phyloP scores from a whole-genome alignment of 2,113 vertebrate genomes.

The Apeltes quadracus region DNA sequence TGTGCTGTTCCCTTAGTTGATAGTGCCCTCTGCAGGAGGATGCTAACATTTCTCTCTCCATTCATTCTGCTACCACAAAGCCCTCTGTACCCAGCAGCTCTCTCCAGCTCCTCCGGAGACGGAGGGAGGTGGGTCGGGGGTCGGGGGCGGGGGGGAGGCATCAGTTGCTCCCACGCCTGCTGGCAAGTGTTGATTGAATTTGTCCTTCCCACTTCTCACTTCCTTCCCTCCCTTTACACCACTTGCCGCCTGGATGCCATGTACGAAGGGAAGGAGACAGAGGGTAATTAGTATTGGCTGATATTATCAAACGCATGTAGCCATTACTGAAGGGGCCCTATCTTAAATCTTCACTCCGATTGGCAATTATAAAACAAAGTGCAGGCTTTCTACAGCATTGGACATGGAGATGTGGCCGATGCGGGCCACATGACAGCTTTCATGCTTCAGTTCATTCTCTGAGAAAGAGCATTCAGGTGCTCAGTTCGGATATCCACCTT shows the following conservation, averaged over 20 bases:
- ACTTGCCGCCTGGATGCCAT: constrained; percentile 17
- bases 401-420: neutral
- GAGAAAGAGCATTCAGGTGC: neutral
- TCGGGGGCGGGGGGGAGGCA: neutral
- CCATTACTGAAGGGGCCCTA: neutral
- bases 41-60: neutral
- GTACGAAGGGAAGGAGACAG: neutral
- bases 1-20: constrained; percentile 19
- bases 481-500: neutral
- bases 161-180: constrained; percentile 21
- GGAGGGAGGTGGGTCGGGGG: too few relatives aligned
- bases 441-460: neutral
- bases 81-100: constrained; percentile 26
- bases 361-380: neutral
- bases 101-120: constrained; percentile 16
- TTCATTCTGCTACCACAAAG: neutral
- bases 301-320: neutral
- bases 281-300: neutral
- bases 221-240: neutral
- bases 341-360: neutral
- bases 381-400: neutral
- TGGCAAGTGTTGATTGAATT: constrained; percentile 39
- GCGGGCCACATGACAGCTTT: neutral
- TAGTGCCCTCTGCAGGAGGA: constrained; percentile 59
- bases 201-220: constrained; percentile 11